Conservation (phyloP, 1,140 invertebrate genomes). For the Fopius arisanus region DNA sequence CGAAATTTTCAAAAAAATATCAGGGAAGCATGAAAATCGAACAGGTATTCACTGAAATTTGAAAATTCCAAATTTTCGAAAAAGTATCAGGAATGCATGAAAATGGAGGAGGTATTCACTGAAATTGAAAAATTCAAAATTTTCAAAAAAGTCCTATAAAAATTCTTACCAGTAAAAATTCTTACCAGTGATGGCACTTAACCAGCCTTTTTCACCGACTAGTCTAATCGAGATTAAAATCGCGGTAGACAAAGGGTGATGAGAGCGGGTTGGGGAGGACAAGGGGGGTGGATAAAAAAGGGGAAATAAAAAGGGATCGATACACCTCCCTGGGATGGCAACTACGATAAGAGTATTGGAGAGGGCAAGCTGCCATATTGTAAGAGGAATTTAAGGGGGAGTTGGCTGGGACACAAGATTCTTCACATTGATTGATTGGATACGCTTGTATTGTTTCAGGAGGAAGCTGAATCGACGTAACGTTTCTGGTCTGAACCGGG, state of each 20-base stretch:
- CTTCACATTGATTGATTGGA: slow-evolving; percentile 51
- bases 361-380: slow-evolving; percentile 3
- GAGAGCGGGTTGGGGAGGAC: too few relatives aligned
- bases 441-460: slow-evolving; percentile 59
- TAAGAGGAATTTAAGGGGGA: slow-evolving; percentile 26
- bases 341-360: slow-evolving; percentile 12
- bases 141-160: too few relatives aligned
- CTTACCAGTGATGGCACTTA: not conserved
- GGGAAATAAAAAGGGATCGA: not conserved
- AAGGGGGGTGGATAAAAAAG: too few relatives aligned
- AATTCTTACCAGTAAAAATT: too few relatives aligned
- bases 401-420: slow-evolving; percentile 28
- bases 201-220: not conserved
- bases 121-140: too few relatives aligned
- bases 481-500: slow-evolving; percentile 56
- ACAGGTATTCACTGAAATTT: too few relatives aligned
- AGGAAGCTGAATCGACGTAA: slow-evolving; percentile 66
- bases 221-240: slow-evolving; percentile 15
- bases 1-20: too few relatives aligned
- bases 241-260: slow-evolving; percentile 1
- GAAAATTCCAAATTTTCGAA: too few relatives aligned
- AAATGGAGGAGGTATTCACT: too few relatives aligned
- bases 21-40: too few relatives aligned
- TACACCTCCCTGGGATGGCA: not conserved
- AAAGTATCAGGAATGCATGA: too few relatives aligned